phyloP scores from a whole-genome alignment of 2,888 invertebrate genomes.

The Brachyptera risi region DNA sequence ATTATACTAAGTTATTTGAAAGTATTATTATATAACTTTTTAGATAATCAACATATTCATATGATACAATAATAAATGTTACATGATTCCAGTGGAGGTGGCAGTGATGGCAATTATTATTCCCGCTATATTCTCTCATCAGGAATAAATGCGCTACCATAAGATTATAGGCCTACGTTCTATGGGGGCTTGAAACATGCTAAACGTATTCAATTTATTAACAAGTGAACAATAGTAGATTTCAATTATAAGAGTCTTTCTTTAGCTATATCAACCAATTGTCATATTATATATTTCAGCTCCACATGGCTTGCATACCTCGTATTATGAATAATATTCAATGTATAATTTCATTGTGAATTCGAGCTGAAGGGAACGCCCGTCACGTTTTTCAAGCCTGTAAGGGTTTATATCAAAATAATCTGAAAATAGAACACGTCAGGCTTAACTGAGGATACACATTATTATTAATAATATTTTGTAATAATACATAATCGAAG shows the following conservation, averaged over 20 bases:
- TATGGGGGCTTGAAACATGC: too few species aligned
- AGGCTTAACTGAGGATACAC: too few species aligned
- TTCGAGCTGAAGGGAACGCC: constrained; percentile 14
- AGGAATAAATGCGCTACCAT: too few species aligned
- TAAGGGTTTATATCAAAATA: neutral
- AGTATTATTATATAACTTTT: too few species aligned
- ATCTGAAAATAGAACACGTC: neutral
- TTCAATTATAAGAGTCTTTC: constrained; percentile 6
- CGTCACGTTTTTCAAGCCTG: constrained; percentile 16
- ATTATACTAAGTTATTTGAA: too few species aligned
- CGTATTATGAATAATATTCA: constrained; percentile 6
- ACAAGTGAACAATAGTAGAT: constrained; percentile 4
- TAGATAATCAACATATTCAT: too few species aligned
- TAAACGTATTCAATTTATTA: constrained; percentile 7
- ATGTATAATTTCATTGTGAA: constrained; percentile 8
- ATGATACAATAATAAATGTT: too few species aligned
- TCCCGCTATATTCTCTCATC: too few species aligned
- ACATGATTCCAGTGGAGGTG: too few species aligned
- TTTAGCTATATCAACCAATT: neutral
- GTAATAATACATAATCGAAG: neutral
- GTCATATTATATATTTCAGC: constrained; percentile 7
- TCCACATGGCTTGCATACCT: neutral
- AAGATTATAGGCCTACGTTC: too few species aligned
- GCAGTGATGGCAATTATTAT: too few species aligned
- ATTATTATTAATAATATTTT: neutral